phyloP scores from a whole-genome alignment of 2,797 vertebrate species.

The Catostomus latipinnis region DNA sequence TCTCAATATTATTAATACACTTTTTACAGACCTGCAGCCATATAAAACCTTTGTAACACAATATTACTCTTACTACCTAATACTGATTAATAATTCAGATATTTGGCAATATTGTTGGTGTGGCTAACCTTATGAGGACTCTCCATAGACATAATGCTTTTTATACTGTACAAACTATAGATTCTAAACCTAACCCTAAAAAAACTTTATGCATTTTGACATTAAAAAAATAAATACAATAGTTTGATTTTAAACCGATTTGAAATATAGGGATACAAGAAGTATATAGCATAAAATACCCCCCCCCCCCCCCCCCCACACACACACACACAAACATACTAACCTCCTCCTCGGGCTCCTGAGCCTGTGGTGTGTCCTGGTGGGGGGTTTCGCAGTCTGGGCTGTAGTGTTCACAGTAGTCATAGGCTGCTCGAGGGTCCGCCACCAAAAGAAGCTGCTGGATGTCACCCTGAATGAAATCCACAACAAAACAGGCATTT shows the following conservation, averaged over 20 bases:
- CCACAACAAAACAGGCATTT: constrained; percentile 7
- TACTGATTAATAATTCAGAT: background rate
- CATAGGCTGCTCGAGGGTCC: constrained; percentile 90
- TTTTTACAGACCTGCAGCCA: constrained; percentile 16
- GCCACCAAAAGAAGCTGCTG: constrained; percentile 93
- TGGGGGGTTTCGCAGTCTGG: constrained; percentile 93
- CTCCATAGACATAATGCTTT: no score
- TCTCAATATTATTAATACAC: background rate
- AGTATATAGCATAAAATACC: no score
- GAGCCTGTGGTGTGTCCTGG: constrained; percentile 88
- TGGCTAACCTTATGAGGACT: no score
- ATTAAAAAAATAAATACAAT: no score
- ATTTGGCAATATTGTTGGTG: constrained; percentile 3
- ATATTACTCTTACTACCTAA: background rate
- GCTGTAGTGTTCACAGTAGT: constrained; percentile 98
- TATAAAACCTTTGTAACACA: background rate
- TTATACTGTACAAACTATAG: no score
- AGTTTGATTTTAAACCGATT: no score
- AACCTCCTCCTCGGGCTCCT: constrained; percentile 88
- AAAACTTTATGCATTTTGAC: no score
- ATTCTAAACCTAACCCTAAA: no score
- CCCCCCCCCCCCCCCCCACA: background rate
- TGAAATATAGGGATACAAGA: no score
- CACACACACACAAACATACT: constrained; percentile 57
- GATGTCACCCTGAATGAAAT: constrained; percentile 91